Base-by-base conservation (phyloP, 2,113 vertebrate genomes). In the Atlantisia rogersi region DNA sequence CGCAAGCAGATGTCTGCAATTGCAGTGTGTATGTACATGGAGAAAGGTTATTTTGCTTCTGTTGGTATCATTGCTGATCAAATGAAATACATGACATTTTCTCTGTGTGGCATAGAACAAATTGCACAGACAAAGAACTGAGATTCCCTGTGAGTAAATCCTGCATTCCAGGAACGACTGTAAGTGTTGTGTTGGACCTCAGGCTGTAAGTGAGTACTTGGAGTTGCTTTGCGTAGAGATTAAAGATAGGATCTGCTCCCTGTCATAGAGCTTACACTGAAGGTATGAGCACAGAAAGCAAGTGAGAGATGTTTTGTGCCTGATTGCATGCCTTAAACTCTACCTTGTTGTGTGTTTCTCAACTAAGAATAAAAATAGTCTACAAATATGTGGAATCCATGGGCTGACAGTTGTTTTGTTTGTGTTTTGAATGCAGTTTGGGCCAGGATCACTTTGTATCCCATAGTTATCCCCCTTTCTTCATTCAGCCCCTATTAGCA, bases 311-410 rank as follows among this genome's bases (percentile, higher is more conserved):
- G 42, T 68, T 89, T 75, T 14, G 0, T 95, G 81, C 80, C 92
- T 91, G 69, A 93, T 9, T 86, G 78, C 70, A 87, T 92, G 96
- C 76, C 83, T 95, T 84, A 76, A 91, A 82, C 81, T 90, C 76
- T 93, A 67, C 86, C 82, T 65, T 91, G 5, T 82, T 89, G 55
- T 93, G 83, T 95, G 88, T 96, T 95, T 92, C 96, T 95, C 74
- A 74, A 92, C 92, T 92, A 22, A 84, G 75, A 92, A 94, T 92
- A 86, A 96, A 95, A 96, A 62, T 60, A 53, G 37, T 64, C 69
- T 86, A 55, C 40, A 82, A 80, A 69, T 63, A 35, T 59, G 65
- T 67, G 11, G 4, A 26, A 59, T 44, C 63, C 0, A 15, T 84
- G 58, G 89, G 77, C 62, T 94, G 81, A 7, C 48, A n/a, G 48